Evolutionary conservation across 2,888 invertebrate genomes (phyloP).

Genomic region (Acanthococcus lagerstroemiae): DNA sequence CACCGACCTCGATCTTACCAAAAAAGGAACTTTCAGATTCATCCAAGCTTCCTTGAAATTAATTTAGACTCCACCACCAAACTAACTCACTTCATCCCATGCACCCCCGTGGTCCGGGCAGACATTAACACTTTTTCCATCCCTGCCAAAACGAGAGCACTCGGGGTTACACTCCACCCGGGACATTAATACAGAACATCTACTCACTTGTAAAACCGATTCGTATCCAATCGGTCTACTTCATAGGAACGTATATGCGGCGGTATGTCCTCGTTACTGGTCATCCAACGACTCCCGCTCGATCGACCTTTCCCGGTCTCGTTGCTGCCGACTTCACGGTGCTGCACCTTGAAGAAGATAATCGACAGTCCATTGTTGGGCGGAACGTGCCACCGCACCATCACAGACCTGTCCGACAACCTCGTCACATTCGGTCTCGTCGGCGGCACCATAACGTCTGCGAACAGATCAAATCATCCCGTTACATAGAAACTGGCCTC

Average conservation of each 20-base stretch:
- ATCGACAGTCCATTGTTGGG: constrained; percentile 72
- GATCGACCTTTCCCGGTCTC: constrained; percentile 25
- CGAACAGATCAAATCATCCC: no score
- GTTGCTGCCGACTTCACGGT: constrained; percentile 48
- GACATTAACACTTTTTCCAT: no score
- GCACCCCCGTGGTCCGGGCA: no score
- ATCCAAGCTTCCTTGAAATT: no score
- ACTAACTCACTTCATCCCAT: no score
- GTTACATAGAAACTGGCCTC: no score
- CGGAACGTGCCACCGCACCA: constrained; percentile 80
- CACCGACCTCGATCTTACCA: no score
- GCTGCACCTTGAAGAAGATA: constrained; percentile 80
- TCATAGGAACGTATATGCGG: constrained; percentile 66
- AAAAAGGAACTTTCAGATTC: no score
- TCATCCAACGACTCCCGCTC: constrained; percentile 45
- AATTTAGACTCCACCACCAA: no score
- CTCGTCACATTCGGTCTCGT: constrained; percentile 77
- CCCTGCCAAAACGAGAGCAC: neutral
- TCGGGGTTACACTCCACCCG: neutral
- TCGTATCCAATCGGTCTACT: constrained; percentile 61
- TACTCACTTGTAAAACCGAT: constrained; percentile 58
- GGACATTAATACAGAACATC: no score
- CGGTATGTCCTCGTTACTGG: constrained; percentile 70
- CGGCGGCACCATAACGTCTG: constrained; percentile 68
- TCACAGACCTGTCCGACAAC: constrained; percentile 78